Evolutionary conservation across 2,113 vertebrate species (phyloP).

Genomic region (Lonchura striata): DNA sequence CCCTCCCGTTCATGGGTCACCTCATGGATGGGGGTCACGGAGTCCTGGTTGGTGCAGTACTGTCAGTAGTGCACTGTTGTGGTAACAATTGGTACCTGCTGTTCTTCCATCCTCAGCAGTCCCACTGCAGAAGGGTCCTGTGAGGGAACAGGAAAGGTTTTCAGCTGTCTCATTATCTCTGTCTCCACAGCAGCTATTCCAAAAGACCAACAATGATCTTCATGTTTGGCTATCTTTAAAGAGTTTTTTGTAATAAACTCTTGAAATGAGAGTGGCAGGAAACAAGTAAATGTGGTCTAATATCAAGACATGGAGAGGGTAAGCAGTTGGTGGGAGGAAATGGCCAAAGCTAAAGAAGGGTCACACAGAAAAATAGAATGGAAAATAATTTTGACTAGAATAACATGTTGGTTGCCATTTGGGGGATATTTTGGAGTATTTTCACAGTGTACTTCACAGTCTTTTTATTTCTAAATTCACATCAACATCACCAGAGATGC

Average conservation of each 20-base stretch:
- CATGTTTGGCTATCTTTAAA: neutral
- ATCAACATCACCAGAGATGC: neutral
- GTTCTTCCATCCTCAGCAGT: neutral
- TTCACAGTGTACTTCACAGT: neutral
- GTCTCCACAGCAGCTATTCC: neutral
- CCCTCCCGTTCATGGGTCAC: neutral
- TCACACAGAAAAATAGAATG: neutral
- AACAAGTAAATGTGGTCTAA: neutral
- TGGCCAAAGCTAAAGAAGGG: neutral
- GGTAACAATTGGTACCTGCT: neutral
- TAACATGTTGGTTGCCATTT: neutral
- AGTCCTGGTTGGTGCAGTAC: neutral
- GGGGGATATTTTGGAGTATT: neutral
- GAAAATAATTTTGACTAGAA: neutral
- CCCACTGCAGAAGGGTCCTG: neutral
- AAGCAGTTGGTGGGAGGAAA: neutral
- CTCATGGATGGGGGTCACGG: accelerated
- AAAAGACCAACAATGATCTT: neutral
- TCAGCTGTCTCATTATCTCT: neutral
- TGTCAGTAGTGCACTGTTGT: neutral
- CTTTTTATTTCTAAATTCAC: neutral
- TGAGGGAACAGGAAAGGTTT: neutral
- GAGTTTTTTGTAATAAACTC: neutral
- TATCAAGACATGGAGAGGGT: neutral
- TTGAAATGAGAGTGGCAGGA: neutral